Evolutionary conservation across 2,888 invertebrate species (phyloP), one percentile per base, ranked within the genome.

Genomic region (Drosophila ustulata): DNA sequence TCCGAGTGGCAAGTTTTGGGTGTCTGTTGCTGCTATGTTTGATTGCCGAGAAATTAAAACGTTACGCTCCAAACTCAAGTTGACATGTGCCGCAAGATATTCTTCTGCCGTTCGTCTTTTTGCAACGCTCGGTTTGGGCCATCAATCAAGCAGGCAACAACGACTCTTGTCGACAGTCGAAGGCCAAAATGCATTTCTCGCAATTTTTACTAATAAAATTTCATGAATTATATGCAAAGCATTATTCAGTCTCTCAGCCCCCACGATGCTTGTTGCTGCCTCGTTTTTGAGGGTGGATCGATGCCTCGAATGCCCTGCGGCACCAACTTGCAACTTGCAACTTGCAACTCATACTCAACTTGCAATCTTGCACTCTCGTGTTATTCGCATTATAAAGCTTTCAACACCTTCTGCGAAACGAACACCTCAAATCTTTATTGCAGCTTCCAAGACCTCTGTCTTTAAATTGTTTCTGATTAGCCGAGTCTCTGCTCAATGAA

Each of bases 11-110:
- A 41, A 41, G 13, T 41, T 41, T 41, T 61, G 86, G 80, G 88
- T 88, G 82, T 84, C 86, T 85, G 71, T 25, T 66, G 37, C 59
- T 47, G 63, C 34, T 46, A 37, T 51, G 13, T 83, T 85, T 89
- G 85, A 85, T 85, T 82, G 88, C 86, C 89, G 66, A 80, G 85
- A 85, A 85, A 85, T 85, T 85, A 85, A 85, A 85, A 85, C 85
- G 85, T 85, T 85, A 79, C 89, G 85, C 85, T 81, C 37, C 65
- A 83, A 89, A 85, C 72, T 68, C 75, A 88, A 77, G 68, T 88
- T 89, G 84, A 85, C 85, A 88, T 79, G 75, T 69, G 70, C 67
- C 55, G 30, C 52, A 71, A 46, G 18, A 18, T 18, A 18, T 18
- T 34, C n/a, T 62, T 58, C 59, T 11, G 8, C 45, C 18, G 18